Base-by-base conservation (phyloP, 2,888 invertebrate species). In the Eupithecia subumbrata region DNA sequence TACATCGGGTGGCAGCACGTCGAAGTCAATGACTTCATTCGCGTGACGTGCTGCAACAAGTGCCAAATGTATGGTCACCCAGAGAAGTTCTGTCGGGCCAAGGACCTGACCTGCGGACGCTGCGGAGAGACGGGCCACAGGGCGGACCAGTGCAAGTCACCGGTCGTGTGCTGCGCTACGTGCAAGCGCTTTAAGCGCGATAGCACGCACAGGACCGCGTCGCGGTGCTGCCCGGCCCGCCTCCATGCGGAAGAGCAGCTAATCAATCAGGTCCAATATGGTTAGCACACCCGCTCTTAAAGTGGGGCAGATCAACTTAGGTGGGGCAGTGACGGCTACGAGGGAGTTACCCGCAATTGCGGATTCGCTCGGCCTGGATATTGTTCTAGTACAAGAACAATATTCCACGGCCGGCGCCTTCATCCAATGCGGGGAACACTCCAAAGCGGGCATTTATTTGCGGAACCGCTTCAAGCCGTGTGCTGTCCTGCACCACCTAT, bases 141-240 rank as follows among this genome's bases (percentile, higher is more conserved):
- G 48, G 48, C 48, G 18, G 18, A 48, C 18, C 8, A 48, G 48
- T 48, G 18, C 48, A 84, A 2, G 86, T 90, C 64, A 89, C 92
- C 2, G n/a, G 30, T 37, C 68, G 71, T 68, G 79, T 90, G 86
- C 76, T 92, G 92, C 79, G 22, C 22, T 2, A 60, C 60, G 60
- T 22, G n/a, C 25, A 48, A 48, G 48, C 18, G 48, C 48, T 48
- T 48, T 7, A 48, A 48, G 48, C 48, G 48, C 48, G 48, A 48
- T 0, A 48, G 48, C 48, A 48, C 48, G 48, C 48, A 48, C 48
- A 48, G 18, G 48, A 48, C 48, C 48, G 48, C 48, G 48, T 48
- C 48, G 48, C 48, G 48, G 18, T 18, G 5, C 5, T 48, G 48
- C 18, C 48, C 48, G 18, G 48, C 48, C 2, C 48, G 48, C 8